Evolutionary conservation across 1,140 invertebrate species (phyloP).

Genomic region (Eurytemora carolleeae): DNA sequence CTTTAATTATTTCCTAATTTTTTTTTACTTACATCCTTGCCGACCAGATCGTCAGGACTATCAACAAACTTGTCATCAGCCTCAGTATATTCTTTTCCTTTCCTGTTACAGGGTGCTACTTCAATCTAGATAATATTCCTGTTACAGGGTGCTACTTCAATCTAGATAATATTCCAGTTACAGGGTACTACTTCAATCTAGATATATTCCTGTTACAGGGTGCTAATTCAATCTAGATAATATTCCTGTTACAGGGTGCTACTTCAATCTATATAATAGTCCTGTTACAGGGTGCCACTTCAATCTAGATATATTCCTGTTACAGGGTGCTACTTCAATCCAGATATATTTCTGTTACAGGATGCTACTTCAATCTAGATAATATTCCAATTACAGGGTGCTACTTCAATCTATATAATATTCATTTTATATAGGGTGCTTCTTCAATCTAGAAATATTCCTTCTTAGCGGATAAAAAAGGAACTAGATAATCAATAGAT

Average conservation of each 20-base stretch:
- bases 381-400: slow-evolving; percentile 28
- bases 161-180: slow-evolving; percentile 23
- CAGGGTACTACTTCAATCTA: slow-evolving; percentile 30
- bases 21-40: too few species aligned
- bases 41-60: slow-evolving; percentile 28
- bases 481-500: too few species aligned
- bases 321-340: slow-evolving; percentile 30
- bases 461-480: too few species aligned
- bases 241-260: too few species aligned
- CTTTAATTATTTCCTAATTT: too few species aligned
- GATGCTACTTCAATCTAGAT: slow-evolving; percentile 28
- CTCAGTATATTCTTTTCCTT: slow-evolving; percentile 30
- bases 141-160: slow-evolving; percentile 31
- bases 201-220: slow-evolving; percentile 28
- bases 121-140: slow-evolving; percentile 26
- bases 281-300: too few species aligned
- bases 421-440: slow-evolving; percentile 27
- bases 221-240: too few species aligned
- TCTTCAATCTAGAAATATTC: slow-evolving; percentile 27
- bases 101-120: slow-evolving; percentile 27
- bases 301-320: slow-evolving; percentile 21
- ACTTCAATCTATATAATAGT: slow-evolving; percentile 27
- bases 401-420: slow-evolving; percentile 26
- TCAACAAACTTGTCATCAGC: slow-evolving; percentile 32
- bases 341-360: slow-evolving; percentile 26